Base-by-base conservation (phyloP, 2,888 invertebrate species). In the Agapostemon virescens region DNA sequence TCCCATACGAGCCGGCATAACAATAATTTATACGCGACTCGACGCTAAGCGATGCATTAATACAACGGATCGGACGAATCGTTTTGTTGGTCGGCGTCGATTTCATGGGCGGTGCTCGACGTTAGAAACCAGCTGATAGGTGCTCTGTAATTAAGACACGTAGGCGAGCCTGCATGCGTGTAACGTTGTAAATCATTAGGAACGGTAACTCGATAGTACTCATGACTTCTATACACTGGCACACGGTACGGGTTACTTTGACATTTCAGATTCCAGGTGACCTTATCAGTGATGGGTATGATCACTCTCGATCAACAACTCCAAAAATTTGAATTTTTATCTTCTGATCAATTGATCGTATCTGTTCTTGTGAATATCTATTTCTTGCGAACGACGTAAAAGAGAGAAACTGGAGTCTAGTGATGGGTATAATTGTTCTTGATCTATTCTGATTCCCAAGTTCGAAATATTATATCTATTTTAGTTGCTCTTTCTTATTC, bases 21-120 rank as follows among this genome's bases (percentile, higher is more conserved):
- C 82, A 83, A 86, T 85, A 83, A 87, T 82, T 83, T 84, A 79
- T 79, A 55, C 58, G 58, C 75, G 61, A 69, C 64, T 55, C 17
- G 77, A 76, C 74, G 79, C 66, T 85, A 87, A 87, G 74, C 74
- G 84, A 61, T 71, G 74, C 79, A 84, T 85, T 87, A 84, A 82
- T 81, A 75, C 42, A 70, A 33, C 45, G 69, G 67, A 61, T 67
- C 69, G 71, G 74, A 76, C 68, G 71, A 58, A 63, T 61, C 81
- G 67, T 75, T 84, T 78, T 70, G 81, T 63, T 49, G 68, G 75
- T 42, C 67, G 40, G 64, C 64, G 70, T 84, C 64, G 61, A 75
- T 69, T 69, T 67, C 66, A 45, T 49, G 68, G 49, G 58, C 70
- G 69, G 33, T 69, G 69, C 79, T 78, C 70, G 69, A 74, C 76